These are phyloP conservation scores for Gonatopus flavifemur DNA, from an alignment of 1,140 invertebrate genomes.

Conservation along the genomic window DNA sequence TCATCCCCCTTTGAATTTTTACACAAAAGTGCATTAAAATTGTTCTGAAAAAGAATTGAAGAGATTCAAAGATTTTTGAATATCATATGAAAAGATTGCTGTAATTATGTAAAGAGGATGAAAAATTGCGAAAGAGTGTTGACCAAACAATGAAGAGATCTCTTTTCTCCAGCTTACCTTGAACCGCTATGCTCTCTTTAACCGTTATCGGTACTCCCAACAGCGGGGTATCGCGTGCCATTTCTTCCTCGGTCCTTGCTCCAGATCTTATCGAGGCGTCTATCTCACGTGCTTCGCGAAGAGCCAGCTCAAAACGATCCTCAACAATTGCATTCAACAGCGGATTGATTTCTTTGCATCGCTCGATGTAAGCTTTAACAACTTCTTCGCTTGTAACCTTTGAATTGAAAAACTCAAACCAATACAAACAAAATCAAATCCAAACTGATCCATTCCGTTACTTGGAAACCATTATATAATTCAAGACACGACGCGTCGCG, in stretches of 20 bases:
- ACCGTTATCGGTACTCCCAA: conserved; percentile 70
- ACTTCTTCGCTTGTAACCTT: conserved; percentile 65
- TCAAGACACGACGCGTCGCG: not conserved
- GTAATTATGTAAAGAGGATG: not conserved
- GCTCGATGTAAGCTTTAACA: conserved; percentile 64
- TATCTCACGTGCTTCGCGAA: conserved; percentile 61
- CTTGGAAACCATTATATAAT: conserved; percentile 6
- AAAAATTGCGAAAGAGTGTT: not conserved
- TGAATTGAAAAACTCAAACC: not conserved
- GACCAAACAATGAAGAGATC: not conserved
- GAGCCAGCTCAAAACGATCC: conserved; percentile 65
- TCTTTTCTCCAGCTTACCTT: conserved; percentile 50
- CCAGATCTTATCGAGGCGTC: conserved; percentile 54
- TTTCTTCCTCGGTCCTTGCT: conserved; percentile 49
- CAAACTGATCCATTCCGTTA: conserved; percentile 18
- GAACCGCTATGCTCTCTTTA: conserved; percentile 69
- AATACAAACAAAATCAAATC: conserved; percentile 2
- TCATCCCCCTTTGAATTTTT: too few relatives aligned
- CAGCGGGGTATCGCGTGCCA: conserved; percentile 62
- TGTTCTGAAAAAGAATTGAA: too few relatives aligned
- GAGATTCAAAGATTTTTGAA: not conserved
- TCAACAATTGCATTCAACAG: conserved; percentile 72
- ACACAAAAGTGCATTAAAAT: too few relatives aligned
- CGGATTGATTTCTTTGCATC: conserved; percentile 69
- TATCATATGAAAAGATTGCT: not conserved